Conservation (phyloP, 2,113 vertebrate species). For the Siniperca knerii region DNA sequence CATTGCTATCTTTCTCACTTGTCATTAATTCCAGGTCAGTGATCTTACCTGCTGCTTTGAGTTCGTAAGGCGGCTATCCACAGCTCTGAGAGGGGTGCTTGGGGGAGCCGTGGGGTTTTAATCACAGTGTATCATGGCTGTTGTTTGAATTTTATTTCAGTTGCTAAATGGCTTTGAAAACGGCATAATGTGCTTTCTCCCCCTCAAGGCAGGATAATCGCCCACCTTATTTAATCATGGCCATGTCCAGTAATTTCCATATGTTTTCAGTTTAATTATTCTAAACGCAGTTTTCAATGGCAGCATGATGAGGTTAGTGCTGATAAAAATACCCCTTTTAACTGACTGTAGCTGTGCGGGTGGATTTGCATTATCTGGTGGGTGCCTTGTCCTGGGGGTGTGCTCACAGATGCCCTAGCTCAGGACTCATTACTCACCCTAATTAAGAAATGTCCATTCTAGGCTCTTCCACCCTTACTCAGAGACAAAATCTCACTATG, state of each 20-base stretch:
- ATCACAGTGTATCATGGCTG: slow-evolving; percentile 84
- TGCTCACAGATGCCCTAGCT: slow-evolving; percentile 76
- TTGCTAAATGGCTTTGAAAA: slow-evolving; percentile 86
- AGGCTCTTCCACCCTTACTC: slow-evolving; percentile 70
- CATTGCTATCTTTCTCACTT: slow-evolving; percentile 75
- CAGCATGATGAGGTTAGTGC: slow-evolving; percentile 79
- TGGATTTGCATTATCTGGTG: slow-evolving; percentile 78
- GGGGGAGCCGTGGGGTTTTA: slow-evolving; percentile 67
- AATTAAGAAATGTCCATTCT: slow-evolving; percentile 84
- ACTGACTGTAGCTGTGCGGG: slow-evolving; percentile 80
- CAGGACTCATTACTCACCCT: slow-evolving; percentile 84
- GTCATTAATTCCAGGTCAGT: slow-evolving; percentile 83
- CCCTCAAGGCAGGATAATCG: slow-evolving; percentile 80
- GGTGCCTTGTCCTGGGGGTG: slow-evolving; percentile 76
- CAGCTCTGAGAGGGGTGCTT: slow-evolving; percentile 53
- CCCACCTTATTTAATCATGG: slow-evolving; percentile 84
- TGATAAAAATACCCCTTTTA: slow-evolving; percentile 80
- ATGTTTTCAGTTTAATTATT: slow-evolving; percentile 84
- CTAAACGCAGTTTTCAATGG: slow-evolving; percentile 70
- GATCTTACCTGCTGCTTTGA: slow-evolving; percentile 64
- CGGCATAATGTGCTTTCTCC: slow-evolving; percentile 81
- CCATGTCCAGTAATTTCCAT: slow-evolving; percentile 83
- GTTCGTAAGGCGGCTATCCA: slow-evolving; percentile 55
- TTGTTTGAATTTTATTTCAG: slow-evolving; percentile 80
- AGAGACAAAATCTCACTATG: slow-evolving; percentile 72